These are phyloP conservation scores for human (Homo sapiens) DNA, from an alignment of 2,113 vertebrate species.

Conservation along the genomic window GRCh38 chr3:67275001-67275500, in stretches of 20 bases:
- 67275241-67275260: neutral
- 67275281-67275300: neutral
- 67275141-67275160: neutral
- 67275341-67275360: neutral
- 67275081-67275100: too few relatives aligned
- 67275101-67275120: too few relatives aligned
- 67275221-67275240: neutral
- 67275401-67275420: neutral
- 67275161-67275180: neutral
- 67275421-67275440: neutral
- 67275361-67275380: neutral
- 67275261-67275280: neutral
- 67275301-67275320: neutral
- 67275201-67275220: neutral
- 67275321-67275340: neutral
- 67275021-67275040: too few relatives aligned
- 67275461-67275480: neutral
- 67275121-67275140: too few relatives aligned
- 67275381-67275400: neutral
- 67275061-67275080: too few relatives aligned
- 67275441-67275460: neutral
- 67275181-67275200: conserved; percentile 1
- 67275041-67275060: too few relatives aligned
- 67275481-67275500: neutral
- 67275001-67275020: too few relatives aligned